Conservation (phyloP, 2,113 vertebrate genomes). For the Actinemys pallida region DNA sequence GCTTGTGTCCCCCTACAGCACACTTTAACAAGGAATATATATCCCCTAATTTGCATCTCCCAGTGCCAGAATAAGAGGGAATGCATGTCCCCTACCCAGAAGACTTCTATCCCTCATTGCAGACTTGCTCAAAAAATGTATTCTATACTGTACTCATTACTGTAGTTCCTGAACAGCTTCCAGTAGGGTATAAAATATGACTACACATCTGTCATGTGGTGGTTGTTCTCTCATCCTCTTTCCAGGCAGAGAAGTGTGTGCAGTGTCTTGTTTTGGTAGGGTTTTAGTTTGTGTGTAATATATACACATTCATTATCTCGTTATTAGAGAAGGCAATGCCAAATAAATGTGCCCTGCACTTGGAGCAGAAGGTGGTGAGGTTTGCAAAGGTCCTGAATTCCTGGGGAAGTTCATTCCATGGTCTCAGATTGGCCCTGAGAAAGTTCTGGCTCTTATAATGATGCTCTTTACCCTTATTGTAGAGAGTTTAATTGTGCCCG, state of each 20-base stretch:
- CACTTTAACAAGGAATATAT: fast-evolving
- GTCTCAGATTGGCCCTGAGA: too few species aligned
- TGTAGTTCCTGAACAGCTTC: neutral
- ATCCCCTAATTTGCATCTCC: fast-evolving
- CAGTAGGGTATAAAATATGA: neutral
- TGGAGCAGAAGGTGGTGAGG: neutral
- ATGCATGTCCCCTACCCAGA: fast-evolving
- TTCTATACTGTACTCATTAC: neutral
- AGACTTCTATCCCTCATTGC: fast-evolving
- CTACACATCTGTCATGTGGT: neutral
- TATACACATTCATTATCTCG: neutral
- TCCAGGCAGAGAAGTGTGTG: neutral
- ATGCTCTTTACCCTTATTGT: neutral
- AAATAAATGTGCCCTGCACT: neutral
- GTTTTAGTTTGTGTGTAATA: neutral
- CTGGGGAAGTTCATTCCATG: neutral
- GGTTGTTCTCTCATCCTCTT: neutral
- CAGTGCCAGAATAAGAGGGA: fast-evolving
- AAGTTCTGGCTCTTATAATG: neutral
- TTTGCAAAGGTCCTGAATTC: neutral
- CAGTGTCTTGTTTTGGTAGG: neutral
- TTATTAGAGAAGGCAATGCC: neutral
- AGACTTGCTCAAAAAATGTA: neutral
- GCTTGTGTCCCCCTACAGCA: neutral
- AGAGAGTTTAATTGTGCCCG: neutral